Percentiles rank a stretch among this genome's conserved stretches.
Evolutionary conservation across 2,797 vertebrate genomes (phyloP).

Genomic region (Tapera naevia): DNA sequence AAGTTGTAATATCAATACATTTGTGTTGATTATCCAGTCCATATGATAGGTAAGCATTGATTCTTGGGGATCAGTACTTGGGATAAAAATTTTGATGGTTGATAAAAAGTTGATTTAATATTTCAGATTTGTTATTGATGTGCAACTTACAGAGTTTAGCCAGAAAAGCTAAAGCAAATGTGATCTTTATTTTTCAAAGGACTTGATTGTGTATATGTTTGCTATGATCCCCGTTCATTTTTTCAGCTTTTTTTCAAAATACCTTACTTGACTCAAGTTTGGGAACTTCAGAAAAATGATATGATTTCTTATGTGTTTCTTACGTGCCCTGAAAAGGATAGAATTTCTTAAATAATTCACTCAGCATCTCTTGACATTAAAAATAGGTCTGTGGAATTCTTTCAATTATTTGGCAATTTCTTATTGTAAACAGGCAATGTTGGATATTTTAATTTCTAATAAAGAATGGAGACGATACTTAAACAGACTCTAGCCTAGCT

Average conservation of each 20-base stretch:
- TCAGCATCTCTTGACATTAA: background rate
- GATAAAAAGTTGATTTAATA: background rate
- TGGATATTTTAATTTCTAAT: background rate
- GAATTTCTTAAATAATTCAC: background rate
- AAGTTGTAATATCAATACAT: background rate
- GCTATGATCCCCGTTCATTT: background rate
- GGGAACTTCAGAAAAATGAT: background rate
- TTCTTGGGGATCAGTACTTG: background rate
- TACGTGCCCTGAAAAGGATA: background rate
- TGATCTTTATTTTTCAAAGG: background rate
- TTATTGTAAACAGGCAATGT: background rate
- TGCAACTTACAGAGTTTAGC: background rate
- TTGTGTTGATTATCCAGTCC: background rate
- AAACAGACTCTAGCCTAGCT: background rate
- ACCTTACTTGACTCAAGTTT: background rate
- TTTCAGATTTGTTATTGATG: background rate
- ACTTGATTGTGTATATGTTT: background rate
- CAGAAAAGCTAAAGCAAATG: background rate
- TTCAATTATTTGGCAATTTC: background rate
- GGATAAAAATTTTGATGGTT: background rate
- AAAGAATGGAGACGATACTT: background rate
- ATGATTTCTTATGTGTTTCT: background rate
- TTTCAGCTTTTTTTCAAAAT: background rate
- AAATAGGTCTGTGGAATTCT: conserved; percentile 16
- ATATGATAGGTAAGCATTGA: background rate